Base-by-base conservation (phyloP, 2,797 vertebrate species). In the Siniperca undulata region DNA sequence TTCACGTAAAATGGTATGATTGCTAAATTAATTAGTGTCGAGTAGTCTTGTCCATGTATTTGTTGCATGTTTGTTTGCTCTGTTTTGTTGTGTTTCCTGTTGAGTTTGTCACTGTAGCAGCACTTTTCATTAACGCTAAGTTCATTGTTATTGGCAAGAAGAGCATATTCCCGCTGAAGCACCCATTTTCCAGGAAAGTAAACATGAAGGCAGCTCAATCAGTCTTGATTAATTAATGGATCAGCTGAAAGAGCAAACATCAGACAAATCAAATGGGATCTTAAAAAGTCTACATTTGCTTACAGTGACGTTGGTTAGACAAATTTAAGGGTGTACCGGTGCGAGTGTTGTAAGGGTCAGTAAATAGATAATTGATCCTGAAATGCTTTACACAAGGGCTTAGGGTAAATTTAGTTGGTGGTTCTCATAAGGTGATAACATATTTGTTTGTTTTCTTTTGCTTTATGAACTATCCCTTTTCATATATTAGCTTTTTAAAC, bases 91-190 rank as follows among this genome's bases (percentile, higher is more conserved):
- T 52, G 7, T 38, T 61, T 78, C 3, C 55, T 74, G 27, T 62
- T 60, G 42, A 27, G 1, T 24, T 70, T 36, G 7, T 68, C 55
- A 30, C 20, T 40, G 5, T 24, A 22, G 66, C 46, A 50, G 16
- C 27, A 59, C 22, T 81, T 84, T 70, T 64, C 46, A 70, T 62
- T 72, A 14, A 56, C 30, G 3, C 3, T 9, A 10, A 36, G 36
- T 55, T 69, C 0, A 30, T 55, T 61, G 20, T 42, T 50, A 42
- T 73, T 55, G 17, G 24, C 20, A 38, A 42, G n/a, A 67, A 59
- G 13, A 58, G 44, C 17, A 4, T 44, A 12, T 77, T 71, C 66
- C 34, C 22, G 38, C 56, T n/a, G 7, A 55, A 42, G 12, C 30
- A 13, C 3, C 20, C 2, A 59, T 48, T 74, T 73, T 60, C 0